phyloP scores from a whole-genome alignment of 2,888 invertebrate species.

The Nemotelus nigrinus region DNA sequence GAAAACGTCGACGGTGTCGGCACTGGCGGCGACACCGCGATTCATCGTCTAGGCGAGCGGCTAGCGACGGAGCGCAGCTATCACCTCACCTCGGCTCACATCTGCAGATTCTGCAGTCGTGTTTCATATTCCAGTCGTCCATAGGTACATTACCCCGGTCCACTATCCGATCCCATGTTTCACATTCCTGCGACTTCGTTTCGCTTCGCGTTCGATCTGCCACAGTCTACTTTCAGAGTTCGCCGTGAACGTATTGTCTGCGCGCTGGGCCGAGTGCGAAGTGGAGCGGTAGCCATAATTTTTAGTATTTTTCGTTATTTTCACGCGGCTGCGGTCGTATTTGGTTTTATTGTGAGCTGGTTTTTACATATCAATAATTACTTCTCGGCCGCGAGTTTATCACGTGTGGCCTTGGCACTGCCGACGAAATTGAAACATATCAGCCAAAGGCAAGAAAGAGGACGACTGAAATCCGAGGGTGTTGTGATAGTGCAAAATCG shows the following conservation, averaged over 20 bases:
- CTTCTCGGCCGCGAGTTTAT: not conserved
- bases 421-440: constrained; percentile 37
- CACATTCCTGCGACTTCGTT: not conserved
- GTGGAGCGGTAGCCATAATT: constrained; percentile 38
- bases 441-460: constrained; percentile 25
- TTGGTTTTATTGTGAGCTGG: constrained; percentile 12
- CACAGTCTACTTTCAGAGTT: constrained; percentile 29
- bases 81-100: not conserved
- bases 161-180: not conserved
- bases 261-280: constrained; percentile 24
- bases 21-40: not conserved
- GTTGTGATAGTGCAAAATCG: constrained; percentile 10
- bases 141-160: constrained; percentile 9
- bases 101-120: not conserved
- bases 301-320: constrained; percentile 25
- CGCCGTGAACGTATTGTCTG: constrained; percentile 2
- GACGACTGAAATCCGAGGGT: constrained; percentile 12
- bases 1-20: constrained; percentile 20
- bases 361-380: not conserved
- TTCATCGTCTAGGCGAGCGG: not conserved
- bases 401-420: constrained; percentile 36
- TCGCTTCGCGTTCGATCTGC: not conserved
- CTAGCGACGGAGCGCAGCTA: not conserved
- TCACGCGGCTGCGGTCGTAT: constrained; percentile 1
- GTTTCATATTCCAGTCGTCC: constrained; percentile 14